Percentiles rank a stretch among this genome's conserved stretches.
Evolutionary conservation across 2,797 vertebrate species (phyloP).

Genomic region (Molossus molossus): DNA sequence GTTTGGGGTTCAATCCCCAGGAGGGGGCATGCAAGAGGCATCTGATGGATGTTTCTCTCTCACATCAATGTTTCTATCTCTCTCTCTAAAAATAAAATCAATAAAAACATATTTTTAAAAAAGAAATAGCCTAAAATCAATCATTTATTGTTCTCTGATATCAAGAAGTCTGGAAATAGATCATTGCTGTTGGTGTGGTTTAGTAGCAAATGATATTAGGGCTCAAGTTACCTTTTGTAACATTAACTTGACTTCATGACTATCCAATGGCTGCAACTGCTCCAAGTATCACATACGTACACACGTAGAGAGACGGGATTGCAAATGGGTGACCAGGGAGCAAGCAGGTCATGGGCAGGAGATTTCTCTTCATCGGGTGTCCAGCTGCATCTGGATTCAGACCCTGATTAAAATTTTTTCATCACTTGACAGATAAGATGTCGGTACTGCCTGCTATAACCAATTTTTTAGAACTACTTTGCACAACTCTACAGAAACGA

Average conservation of each 20-base stretch:
- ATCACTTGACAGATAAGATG: conserved; percentile 49
- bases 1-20: too few relatives aligned
- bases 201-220: neutral
- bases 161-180: neutral
- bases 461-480: neutral
- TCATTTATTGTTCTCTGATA: neutral
- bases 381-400: neutral
- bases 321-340: accelerated
- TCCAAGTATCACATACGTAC: neutral
- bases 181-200: neutral
- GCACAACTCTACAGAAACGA: conserved; percentile 38
- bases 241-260: neutral
- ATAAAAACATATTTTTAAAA: too few relatives aligned
- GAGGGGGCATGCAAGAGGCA: too few relatives aligned
- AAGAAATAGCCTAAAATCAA: neutral
- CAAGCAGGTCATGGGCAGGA: too few relatives aligned
- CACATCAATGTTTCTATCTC: too few relatives aligned
- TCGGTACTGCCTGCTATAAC: neutral
- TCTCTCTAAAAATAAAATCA: too few relatives aligned
- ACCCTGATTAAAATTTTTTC: neutral
- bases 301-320: neutral
- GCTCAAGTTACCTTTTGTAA: neutral
- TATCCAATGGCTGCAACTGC: neutral
- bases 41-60: too few relatives aligned
- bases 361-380: neutral